Conservation (phyloP, 37 sponge, comb jelly and placozoan genomes). For the Axinella damicornis region DNA sequence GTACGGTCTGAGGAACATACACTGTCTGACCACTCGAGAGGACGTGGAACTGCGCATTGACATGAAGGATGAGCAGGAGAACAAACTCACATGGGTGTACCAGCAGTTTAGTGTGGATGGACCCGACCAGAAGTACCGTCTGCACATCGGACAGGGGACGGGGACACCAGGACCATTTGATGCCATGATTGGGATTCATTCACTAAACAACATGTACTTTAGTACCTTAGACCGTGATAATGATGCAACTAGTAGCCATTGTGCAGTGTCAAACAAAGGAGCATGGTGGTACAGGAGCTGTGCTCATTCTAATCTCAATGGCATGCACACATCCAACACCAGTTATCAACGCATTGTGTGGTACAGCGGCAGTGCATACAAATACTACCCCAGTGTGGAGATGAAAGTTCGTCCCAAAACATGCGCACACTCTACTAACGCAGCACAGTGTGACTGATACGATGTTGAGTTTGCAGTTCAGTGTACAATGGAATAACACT, state of each 20-base stretch:
- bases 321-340: not conserved
- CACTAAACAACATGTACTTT: slow-evolving; percentile 16
- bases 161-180: slow-evolving; percentile 2
- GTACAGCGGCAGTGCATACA: not conserved
- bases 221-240: slow-evolving; percentile 32
- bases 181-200: slow-evolving; percentile 11
- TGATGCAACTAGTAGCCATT: not conserved
- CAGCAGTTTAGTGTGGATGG: slow-evolving; percentile 32
- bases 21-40: slow-evolving; percentile 27
- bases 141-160: slow-evolving; percentile 10
- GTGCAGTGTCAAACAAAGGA: not conserved
- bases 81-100: slow-evolving; percentile 6
- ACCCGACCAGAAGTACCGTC: slow-evolving; percentile 18
- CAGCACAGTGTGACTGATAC: too few relatives aligned
- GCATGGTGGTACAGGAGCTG: slow-evolving; percentile 17
- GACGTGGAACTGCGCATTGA: slow-evolving; percentile 29
- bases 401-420: not conserved
- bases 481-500: too few relatives aligned
- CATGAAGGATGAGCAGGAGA: not conserved
- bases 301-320: not conserved
- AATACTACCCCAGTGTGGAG: not conserved
- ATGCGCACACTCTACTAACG: too few relatives aligned
- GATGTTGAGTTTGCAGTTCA: too few relatives aligned
- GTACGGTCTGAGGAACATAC: slow-evolving; percentile 43
- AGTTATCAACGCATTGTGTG: not conserved